Evolutionary conservation across 1,140 invertebrate genomes (phyloP), one percentile per base, ranked within the genome.

Genomic region (Rhopalosiphum maidis): DNA sequence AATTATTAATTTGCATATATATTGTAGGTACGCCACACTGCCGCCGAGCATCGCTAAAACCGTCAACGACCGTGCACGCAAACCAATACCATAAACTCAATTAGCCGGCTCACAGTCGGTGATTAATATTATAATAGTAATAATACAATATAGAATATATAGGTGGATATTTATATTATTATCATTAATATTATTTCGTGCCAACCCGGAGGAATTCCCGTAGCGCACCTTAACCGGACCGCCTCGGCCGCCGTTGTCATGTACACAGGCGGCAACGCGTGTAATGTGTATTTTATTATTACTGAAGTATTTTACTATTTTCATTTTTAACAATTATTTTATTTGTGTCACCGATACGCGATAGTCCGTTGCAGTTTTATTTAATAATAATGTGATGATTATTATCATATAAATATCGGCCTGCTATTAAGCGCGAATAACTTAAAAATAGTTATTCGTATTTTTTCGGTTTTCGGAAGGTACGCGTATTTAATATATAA

Each of bases 31-130:
- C 85, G 30, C 9, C 7, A 30, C 15, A 18, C 60, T 77, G 15
- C 43, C 46, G 30, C 23, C 37, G 55, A 41, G 15, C 51, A 46
- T 37, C 35, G 89, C 23, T 25, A 90, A 60, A 90, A 60, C 89
- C 89, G 35, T 90, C 35, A 54, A 23, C 46, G 48, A 7, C 48
- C 22, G 37, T 43, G 35, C 89, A 54, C 88, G 48, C 88, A 21
- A 90, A 90, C 46, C 37, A 35, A 90, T 90, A 90, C 48, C 88
- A 37, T 90, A 90, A 90, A 90, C 51, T 90, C 88, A 55, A 55
- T 90, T 90, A 55, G 60, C 15, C 48, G n/a, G 88, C 6, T n/a
- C 22, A 22, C 60, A 68, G 60, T n/a, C 25, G 4, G 30, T n/a
- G 30, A n/a, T 68, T 68, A 68, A 68, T n/a, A 68, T n/a, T 68